Evolutionary conservation across 2,888 invertebrate species (phyloP), one percentile per base, ranked within the genome.

Genomic region (Megamerina dolium): DNA sequence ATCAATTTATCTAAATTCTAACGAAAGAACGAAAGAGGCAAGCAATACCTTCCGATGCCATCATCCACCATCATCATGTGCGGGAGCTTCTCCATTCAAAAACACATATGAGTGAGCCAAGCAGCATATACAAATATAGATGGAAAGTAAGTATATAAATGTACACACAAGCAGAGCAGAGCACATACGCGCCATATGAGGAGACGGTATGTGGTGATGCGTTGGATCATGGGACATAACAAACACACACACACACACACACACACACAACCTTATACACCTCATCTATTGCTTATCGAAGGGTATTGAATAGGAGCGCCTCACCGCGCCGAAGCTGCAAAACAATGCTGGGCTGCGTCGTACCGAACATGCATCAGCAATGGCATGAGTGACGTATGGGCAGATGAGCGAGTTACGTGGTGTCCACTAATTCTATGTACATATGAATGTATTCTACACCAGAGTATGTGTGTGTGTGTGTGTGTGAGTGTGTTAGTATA

Each of bases 1-100:
- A 60, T 59, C 51, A 56, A 54, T 60, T 59, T 54, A 48, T 48
- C 48, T 48, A 45, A 36, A 30, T 31, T 40, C 41, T 32, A 34
- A 38, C 14, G 37, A 6, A 17, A 20, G 37, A 30, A 32, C 16
- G 33, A 37, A 37, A 43, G 37, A 37, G 32, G 26, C 32, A 27
- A 16, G 17, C 16, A 31, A 36, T 30, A 41, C 20, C 35, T 41
- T 26, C 36, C 21, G 36, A 35, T 41, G 29, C 41, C 20, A 30
- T 41, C 41, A 29, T 30, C 31, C 41, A n/a, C 12, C 13, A 12
- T 13, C 19, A n/a, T 21, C 20, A 21, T 30, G n/a, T n/a, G n/a
- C n/a, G n/a, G n/a, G n/a, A n/a, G n/a, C n/a, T n/a, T n/a, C n/a
- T n/a, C n/a, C n/a, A n/a, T n/a, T n/a, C n/a, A n/a, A n/a, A n/a